Evolutionary conservation across 2,888 invertebrate genomes (phyloP), one percentile per base, ranked within the genome.

Genomic region (Ophonus ardosiacus): DNA sequence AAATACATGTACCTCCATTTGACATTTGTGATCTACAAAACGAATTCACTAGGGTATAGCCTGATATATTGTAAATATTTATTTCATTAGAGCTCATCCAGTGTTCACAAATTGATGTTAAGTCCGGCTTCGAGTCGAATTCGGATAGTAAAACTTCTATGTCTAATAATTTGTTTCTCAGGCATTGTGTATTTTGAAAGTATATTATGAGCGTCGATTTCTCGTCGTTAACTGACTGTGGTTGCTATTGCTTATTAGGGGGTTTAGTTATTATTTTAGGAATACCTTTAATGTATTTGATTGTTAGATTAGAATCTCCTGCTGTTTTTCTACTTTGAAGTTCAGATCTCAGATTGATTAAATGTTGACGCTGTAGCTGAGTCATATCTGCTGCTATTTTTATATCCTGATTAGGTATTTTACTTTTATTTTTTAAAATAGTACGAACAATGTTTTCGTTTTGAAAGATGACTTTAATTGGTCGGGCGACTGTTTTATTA

Each of bases 401-500:
- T n/a, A 57, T 17, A 10, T n/a, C 57, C 17, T 2, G 17, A 57
- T 57, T 57, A 15, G 7, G 57, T 57, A 57, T n/a, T 57, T 57
- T 57, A n/a, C 15, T 57, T 57, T 57, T 57, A 57, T 57, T 57
- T 57, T 57, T 57, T 10, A 57, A 57, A n/a, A 57, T 57, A 57
- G 57, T 43, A 10, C 10, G 43, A 43, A 43, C 43, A 10, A 43
- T 43, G 43, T 43, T 43, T 43, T 43, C 43, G 43, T 43, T 43
- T 43, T 43, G 6, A 43, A 43, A 43, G 5, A 4, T 10, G 1
- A 43, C 43, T 43, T 43, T 43, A 3, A 43, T 6, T 43, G 6
- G 43, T 43, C 43, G 43, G 43, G 43, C 43, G 43, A 10, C 43
- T 3, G 43, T 6, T 43, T 43, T 43, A 43, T 43, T 43, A 43